phyloP scores from a whole-genome alignment of 2,113 vertebrate genomes.

The Percopsis transmontana region DNA sequence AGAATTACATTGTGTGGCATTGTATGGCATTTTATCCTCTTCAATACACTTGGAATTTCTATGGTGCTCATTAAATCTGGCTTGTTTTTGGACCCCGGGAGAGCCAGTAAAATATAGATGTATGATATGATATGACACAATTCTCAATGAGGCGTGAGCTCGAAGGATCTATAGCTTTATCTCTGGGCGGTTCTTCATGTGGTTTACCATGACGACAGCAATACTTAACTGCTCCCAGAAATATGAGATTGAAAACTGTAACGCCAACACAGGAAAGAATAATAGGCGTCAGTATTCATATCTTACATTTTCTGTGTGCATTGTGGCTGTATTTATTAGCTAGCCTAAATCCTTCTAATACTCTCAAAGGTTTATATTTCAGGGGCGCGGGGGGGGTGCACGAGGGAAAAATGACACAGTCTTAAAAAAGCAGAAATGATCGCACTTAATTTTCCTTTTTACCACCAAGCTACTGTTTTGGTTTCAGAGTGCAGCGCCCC shows the following conservation, averaged over 20 bases:
- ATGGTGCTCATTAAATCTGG: conserved; percentile 9
- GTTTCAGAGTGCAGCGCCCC: conserved; percentile 27
- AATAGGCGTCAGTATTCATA: conserved; percentile 8
- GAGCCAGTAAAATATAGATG: background rate
- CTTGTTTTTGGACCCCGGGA: background rate
- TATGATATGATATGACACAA: background rate
- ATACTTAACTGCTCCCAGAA: conserved; percentile 5
- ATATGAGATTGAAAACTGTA: conserved; percentile 5
- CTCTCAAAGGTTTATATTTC: conserved; percentile 36
- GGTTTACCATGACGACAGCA: conserved; percentile 24
- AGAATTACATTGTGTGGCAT: too few species aligned
- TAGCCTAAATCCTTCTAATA: conserved; percentile 60
- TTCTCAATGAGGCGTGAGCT: background rate
- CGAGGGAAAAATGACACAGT: conserved; percentile 45
- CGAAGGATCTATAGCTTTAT: conserved; percentile 12
- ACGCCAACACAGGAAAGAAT: background rate
- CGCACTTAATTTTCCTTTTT: conserved; percentile 42
- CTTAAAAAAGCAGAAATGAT: conserved; percentile 57
- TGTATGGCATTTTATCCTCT: background rate
- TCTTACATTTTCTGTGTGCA: conserved; percentile 21
- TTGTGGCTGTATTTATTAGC: conserved; percentile 51
- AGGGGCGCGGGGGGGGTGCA: conserved; percentile 58
- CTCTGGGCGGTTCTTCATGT: conserved; percentile 32
- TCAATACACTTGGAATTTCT: conserved; percentile 2
- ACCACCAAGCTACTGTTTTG: conserved; percentile 67